Conservation (phyloP, 1,140 invertebrate genomes). For the Gryon sp. region DNA sequence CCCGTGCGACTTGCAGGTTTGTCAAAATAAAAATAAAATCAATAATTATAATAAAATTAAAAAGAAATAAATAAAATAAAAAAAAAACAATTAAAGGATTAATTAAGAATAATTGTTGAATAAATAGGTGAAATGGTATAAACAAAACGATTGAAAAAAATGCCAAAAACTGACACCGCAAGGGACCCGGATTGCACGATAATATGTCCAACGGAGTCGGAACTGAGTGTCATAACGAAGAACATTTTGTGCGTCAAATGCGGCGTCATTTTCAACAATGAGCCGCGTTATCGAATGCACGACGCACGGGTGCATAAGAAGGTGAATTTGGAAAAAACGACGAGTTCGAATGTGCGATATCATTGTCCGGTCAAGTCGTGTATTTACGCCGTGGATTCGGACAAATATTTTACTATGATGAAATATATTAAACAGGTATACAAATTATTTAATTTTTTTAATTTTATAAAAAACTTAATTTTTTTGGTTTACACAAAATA, state of each 20-base stretch:
- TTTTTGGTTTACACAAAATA: too few species aligned
- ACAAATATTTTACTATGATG: conserved; percentile 73
- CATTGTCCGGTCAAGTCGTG: conserved; percentile 76
- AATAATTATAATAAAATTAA: too few species aligned
- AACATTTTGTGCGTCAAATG: conserved; percentile 74
- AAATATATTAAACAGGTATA: conserved; percentile 79
- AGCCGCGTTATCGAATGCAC: conserved; percentile 73
- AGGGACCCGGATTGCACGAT: conserved; percentile 60
- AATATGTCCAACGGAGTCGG: conserved; percentile 73
- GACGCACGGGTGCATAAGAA: conserved; percentile 75
- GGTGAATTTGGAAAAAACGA: conserved; percentile 69
- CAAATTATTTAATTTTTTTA: conserved; percentile 1
- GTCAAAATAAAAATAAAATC: too few species aligned
- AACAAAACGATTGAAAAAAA: too few species aligned
- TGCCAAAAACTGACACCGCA: conserved; percentile 36
- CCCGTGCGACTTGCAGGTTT: too few species aligned
- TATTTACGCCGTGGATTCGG: conserved; percentile 71
- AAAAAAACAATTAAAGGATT: too few species aligned
- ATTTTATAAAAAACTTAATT: too few species aligned
- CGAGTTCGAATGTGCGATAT: conserved; percentile 70
- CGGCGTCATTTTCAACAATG: conserved; percentile 71
- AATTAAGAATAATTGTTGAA: too few species aligned
- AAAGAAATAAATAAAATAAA: conserved; percentile 1
- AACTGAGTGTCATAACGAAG: conserved; percentile 74
- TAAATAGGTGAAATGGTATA: too few species aligned